Conservation (phyloP, 2,888 invertebrate species). For the Monochamus alternatus region DNA sequence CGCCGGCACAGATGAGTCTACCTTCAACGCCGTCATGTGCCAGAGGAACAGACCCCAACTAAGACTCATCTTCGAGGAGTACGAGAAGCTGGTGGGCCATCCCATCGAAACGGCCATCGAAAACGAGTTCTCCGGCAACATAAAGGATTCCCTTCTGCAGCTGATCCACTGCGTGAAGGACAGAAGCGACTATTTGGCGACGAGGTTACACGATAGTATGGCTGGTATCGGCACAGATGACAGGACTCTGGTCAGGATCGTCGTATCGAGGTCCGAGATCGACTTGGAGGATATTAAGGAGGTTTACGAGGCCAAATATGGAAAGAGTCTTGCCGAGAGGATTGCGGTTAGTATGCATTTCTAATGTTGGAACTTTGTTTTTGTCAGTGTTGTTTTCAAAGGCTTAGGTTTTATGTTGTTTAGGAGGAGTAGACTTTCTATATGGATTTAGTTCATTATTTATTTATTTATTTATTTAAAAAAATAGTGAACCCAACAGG, state of each 20-base stretch:
- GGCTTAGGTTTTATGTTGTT: no score
- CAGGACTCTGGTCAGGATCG: conserved; percentile 86
- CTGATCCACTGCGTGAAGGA: conserved; percentile 82
- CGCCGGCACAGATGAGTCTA: conserved; percentile 88
- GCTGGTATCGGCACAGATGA: conserved; percentile 93
- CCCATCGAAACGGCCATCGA: conserved; percentile 85
- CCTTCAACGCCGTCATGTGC: conserved; percentile 87
- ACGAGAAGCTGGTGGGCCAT: conserved; percentile 84
- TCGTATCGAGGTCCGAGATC: conserved; percentile 87
- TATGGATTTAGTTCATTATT: no score
- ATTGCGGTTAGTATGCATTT: conserved; percentile 77
- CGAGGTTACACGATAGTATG: conserved; percentile 89
- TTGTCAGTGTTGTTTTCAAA: background rate
- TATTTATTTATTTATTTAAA: no score
- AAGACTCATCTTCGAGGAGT: conserved; percentile 76
- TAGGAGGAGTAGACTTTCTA: no score
- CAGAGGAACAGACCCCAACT: conserved; percentile 82
- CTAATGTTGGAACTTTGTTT: background rate
- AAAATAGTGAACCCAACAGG: no score
- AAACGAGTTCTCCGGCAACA: conserved; percentile 85
- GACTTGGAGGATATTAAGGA: conserved; percentile 89
- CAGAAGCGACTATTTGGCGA: conserved; percentile 87
- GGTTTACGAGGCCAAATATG: conserved; percentile 83
- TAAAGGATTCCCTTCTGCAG: conserved; percentile 84
- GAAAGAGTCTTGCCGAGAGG: conserved; percentile 84